Evolutionary conservation across 92 coral and sea anemone genomes (phyloP).

Genomic region (Parazoanthus atlanticus): DNA sequence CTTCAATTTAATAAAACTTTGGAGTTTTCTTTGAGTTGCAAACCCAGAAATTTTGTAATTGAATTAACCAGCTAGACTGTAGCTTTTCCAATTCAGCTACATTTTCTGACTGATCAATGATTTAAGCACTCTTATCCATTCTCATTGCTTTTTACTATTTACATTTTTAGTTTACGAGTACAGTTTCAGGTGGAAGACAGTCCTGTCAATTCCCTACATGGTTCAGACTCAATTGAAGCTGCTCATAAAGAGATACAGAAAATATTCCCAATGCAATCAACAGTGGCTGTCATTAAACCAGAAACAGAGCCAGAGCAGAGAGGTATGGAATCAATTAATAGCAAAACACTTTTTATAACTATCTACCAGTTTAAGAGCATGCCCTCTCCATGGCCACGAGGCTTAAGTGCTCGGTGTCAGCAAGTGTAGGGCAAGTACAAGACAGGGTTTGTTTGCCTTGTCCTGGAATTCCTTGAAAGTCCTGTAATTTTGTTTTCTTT

Average conservation of each 20-base stretch:
- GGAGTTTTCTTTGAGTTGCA: no score
- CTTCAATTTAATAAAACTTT: no score
- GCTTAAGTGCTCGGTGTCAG: no score
- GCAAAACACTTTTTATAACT: not conserved
- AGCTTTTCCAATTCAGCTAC: not conserved
- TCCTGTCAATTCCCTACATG: conserved; percentile 94
- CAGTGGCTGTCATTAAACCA: conserved; percentile 97
- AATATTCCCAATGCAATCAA: conserved; percentile 93
- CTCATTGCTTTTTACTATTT: not conserved
- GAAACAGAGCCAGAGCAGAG: conserved; percentile 80
- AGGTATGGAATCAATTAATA: conserved; percentile 52
- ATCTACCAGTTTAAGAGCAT: no score
- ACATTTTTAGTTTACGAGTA: conserved; percentile 72
- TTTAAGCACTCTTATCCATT: not conserved
- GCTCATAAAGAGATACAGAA: conserved; percentile 87
- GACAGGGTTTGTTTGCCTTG: no score
- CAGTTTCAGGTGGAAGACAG: conserved; percentile 97
- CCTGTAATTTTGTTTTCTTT: no score
- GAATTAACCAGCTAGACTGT: not conserved
- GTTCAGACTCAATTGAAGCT: conserved; percentile 78
- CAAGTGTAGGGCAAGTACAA: no score
- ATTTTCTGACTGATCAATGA: no score
- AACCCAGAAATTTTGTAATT: no score
- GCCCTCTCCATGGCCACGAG: no score
- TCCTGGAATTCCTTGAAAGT: no score